phyloP scores from a whole-genome alignment of 2,888 invertebrate genomes.

The Eupithecia centaureata region DNA sequence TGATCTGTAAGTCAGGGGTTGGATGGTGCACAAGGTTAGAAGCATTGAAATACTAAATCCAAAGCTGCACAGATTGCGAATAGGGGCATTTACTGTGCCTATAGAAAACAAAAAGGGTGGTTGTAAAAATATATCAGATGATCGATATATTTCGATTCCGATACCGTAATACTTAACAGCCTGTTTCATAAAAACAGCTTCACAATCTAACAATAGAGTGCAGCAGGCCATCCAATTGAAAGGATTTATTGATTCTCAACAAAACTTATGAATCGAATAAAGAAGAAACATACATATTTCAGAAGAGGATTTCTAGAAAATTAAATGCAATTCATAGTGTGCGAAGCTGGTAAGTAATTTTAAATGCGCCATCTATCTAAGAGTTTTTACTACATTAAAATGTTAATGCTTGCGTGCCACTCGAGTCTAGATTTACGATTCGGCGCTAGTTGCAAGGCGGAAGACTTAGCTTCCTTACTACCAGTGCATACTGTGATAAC shows the following conservation, averaged over 20 bases:
- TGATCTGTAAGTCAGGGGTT: slow-evolving; percentile 41
- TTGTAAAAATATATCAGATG: slow-evolving; percentile 22
- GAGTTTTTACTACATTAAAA: slow-evolving; percentile 23
- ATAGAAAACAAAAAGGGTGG: slow-evolving; percentile 14
- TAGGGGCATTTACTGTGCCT: no score
- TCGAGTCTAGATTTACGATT: slow-evolving; percentile 38
- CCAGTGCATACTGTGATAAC: slow-evolving; percentile 56
- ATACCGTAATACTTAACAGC: slow-evolving; percentile 29
- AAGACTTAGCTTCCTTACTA: slow-evolving; percentile 50
- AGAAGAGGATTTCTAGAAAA: background rate
- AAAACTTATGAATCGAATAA: background rate
- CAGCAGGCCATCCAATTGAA: background rate
- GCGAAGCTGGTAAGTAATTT: background rate
- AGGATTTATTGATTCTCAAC: background rate
- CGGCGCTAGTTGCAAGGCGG: slow-evolving; percentile 35
- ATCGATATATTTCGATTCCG: slow-evolving; percentile 20
- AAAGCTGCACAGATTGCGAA: background rate
- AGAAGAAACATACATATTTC: background rate
- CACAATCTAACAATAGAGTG: background rate
- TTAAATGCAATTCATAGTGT: slow-evolving; percentile 1
- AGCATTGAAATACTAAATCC: background rate
- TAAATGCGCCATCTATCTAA: background rate
- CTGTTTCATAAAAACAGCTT: slow-evolving; percentile 13
- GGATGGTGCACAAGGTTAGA: slow-evolving; percentile 13
- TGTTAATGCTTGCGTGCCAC: slow-evolving; percentile 32